Conservation (phyloP, 2,113 vertebrate species). For the Siniperca knerii region DNA sequence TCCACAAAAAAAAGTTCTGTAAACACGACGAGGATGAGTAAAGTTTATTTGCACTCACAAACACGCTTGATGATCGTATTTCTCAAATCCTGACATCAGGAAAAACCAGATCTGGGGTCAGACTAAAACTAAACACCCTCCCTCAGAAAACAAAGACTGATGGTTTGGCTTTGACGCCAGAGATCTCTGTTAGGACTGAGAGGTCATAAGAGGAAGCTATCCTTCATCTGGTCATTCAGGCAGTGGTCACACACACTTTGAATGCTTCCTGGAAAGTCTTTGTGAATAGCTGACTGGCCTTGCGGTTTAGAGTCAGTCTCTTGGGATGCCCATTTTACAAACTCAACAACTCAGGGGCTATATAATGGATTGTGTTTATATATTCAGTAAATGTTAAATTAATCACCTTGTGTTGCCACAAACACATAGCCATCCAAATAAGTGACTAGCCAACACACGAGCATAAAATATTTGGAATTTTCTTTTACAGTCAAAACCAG, state of each 20-base stretch:
- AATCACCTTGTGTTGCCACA: constrained; percentile 29
- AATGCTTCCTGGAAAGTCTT: constrained; percentile 48
- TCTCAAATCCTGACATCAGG: constrained; percentile 24
- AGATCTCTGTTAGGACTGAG: background rate
- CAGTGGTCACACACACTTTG: constrained; percentile 29
- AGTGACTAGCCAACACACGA: constrained; percentile 1
- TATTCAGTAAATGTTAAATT: background rate
- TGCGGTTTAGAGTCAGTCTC: constrained; percentile 13
- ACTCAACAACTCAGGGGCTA: background rate
- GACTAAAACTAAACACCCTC: constrained; percentile 31
- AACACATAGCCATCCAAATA: background rate
- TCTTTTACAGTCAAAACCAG: background rate
- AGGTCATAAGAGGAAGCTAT: constrained; percentile 56
- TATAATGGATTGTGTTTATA: constrained; percentile 25
- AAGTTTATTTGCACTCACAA: constrained; percentile 45
- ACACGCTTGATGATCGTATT: constrained; percentile 18
- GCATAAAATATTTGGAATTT: background rate
- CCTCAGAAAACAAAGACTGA: constrained; percentile 12
- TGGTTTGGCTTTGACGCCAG: constrained; percentile 17
- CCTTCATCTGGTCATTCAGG: constrained; percentile 50
- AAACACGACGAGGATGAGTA: constrained; percentile 26
- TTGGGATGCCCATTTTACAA: constrained; percentile 29
- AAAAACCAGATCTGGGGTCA: background rate
- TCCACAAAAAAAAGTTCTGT: background rate
- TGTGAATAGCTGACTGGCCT: constrained; percentile 49